Base-by-base conservation (phyloP, 1,140 invertebrate genomes). In the Pararge aegeria region DNA sequence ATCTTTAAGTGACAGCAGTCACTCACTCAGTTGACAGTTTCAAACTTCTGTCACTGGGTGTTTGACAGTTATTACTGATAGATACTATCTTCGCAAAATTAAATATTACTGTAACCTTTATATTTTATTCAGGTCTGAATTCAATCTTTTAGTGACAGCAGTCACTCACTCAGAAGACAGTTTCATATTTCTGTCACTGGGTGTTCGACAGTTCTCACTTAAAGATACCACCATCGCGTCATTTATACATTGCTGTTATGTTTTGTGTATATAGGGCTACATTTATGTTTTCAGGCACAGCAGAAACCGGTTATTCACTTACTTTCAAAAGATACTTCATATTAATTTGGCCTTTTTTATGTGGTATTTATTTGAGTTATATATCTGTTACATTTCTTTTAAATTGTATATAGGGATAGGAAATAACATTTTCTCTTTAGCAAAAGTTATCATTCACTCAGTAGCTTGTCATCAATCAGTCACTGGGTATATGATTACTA, bases 11-110 rank as follows among this genome's bases (percentile, higher is more conserved):
- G 10, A 40, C 10, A 34, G 44, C 27, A 46, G 48, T 68, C 65
- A 59, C 20, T 55, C n/a, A 44, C 52, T 55, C 61, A 76, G 68
- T 55, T 61, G 64, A 71, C 59, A 76, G 30, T 54, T 56, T 70
- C 40, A n/a, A 27, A 34, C 61, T 59, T 61, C 54, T 64, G 40
- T 70, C 66, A 69, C 62, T 69, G 68, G 64, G 65, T 61, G 16
- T 24, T 20, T 59, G 55, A 64, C 2, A 34, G 30, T 63, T 38
- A 49, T 29, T 40, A 49, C 40, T 24, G 5, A 18, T 27, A 13
- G 19, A 37, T 16, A 30, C 2, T 13, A 4, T 24, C 24, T 24
- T 24, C 24, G 24, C 24, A 7, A 4, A 2, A 24, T 24, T 24
- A 4, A 24, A 24, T 24, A 24, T 24, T 24, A 24, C 7, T 24